Percentiles rank a stretch among this genome's conserved stretches.
Conservation (phyloP, 2,797 vertebrate species). For the Pantherophis alleghaniensis region DNA sequence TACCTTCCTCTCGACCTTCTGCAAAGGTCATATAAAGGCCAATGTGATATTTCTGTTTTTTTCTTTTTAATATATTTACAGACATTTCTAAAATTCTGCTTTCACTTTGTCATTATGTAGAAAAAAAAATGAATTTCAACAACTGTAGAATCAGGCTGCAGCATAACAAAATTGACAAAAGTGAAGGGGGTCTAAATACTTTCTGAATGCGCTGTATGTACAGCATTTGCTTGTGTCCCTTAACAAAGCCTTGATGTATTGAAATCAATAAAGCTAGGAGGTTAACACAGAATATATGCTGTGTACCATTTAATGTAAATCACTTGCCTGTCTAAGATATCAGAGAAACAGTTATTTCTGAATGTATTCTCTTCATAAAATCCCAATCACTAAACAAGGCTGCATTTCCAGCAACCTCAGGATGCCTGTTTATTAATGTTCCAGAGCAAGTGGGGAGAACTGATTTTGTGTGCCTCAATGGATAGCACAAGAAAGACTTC, state of each 20-base stretch:
- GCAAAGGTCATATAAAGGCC: not conserved
- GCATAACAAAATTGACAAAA: not conserved
- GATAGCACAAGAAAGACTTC: not conserved
- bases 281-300: not conserved
- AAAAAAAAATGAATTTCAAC: not conserved
- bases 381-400: not conserved
- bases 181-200: not conserved
- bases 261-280: not conserved
- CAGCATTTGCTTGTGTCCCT: not conserved
- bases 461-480: not conserved
- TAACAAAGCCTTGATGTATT: not conserved
- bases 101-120: not conserved
- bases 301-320: not conserved
- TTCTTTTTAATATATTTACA: not conserved
- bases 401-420: not conserved
- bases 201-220: not conserved
- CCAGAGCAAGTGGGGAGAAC: not conserved
- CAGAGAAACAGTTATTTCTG: not conserved
- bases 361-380: not conserved
- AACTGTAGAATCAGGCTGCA: not conserved
- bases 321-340: not conserved
- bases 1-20: no score
- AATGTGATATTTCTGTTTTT: not conserved
- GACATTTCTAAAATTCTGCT: not conserved
- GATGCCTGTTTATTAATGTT: not conserved